Base-by-base conservation (phyloP, 2,888 invertebrate species). In the Plagiodera versicolora region DNA sequence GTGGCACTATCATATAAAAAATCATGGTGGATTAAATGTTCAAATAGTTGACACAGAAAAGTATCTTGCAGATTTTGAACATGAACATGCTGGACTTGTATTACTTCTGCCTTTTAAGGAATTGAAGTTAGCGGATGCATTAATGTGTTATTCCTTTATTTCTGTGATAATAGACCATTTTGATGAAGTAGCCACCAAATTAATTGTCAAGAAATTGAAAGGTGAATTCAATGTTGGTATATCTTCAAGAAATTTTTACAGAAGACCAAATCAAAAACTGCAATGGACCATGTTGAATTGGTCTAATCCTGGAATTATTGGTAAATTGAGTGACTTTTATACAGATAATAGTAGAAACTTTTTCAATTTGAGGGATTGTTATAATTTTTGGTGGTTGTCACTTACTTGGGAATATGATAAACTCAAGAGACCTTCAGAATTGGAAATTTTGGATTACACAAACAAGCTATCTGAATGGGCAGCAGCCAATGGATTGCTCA, bases 261-360 rank as follows among this genome's bases (percentile, higher is more conserved):
- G 61, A 52, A 19, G 75, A 20, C 75, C 75, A 14, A 71, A 77
- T 69, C 74, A 72, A 61, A 77, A 76, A 65, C 51, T 78, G 20
- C 74, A 75, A 58, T 78, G 77, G 77, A 70, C 69, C 2, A 75
- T 78, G 70, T 56, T 78, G 44, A 77, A 77, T 62, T 79, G 79
- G 79, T 66, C 72, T 0, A 74, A 74, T 65, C 74, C 74, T 16
- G 74, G 72, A 18, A 71, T 68, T 57, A 69, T 75, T 10, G 77
- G 75, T 16, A 76, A 75, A 66, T 60, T 72, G 11, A 53, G 60
- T 8, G 69, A 74, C 59, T 76, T 75, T 66, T 72, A 69, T 52
- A 77, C 75, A 20, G 66, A 68, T 30, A 75, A 77, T 61, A 69
- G 70, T 54, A 69, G 73, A 14, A 75, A 75, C 63, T 73, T 74